phyloP scores from a whole-genome alignment of 2,888 invertebrate genomes.

The Nesidiocoris tenuis region DNA sequence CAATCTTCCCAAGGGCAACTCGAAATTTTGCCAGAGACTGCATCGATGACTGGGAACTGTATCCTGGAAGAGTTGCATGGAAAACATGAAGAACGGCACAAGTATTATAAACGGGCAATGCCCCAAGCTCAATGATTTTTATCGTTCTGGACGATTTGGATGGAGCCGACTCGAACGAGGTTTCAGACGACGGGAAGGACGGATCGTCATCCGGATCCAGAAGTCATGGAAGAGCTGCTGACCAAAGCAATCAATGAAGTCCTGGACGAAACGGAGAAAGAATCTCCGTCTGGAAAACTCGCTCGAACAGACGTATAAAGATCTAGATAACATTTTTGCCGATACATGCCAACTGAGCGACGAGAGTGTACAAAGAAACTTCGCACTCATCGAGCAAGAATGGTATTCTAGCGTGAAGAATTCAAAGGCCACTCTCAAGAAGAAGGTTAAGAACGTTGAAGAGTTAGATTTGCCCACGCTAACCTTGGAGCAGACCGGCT shows the following conservation, averaged over 20 bases:
- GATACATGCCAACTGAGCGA: neutral
- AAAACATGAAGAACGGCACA: neutral
- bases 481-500: too few species aligned
- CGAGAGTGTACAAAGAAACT: neutral
- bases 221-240: neutral
- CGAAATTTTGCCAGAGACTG: neutral
- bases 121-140: neutral
- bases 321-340: neutral
- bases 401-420: neutral
- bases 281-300: neutral
- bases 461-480: neutral
- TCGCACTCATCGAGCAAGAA: neutral
- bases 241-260: neutral
- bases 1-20: neutral
- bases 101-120: neutral
- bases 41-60: too few species aligned
- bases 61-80: neutral
- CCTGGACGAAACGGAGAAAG: neutral
- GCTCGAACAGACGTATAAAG: neutral
- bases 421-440: neutral
- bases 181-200: neutral
- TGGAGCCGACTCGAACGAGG: neutral
- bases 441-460: neutral
- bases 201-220: neutral
- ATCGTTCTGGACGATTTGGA: neutral